These are phyloP conservation scores for Sarcophaga rosellei DNA, from an alignment of 2,888 invertebrate species.

Conservation along the genomic window DNA sequence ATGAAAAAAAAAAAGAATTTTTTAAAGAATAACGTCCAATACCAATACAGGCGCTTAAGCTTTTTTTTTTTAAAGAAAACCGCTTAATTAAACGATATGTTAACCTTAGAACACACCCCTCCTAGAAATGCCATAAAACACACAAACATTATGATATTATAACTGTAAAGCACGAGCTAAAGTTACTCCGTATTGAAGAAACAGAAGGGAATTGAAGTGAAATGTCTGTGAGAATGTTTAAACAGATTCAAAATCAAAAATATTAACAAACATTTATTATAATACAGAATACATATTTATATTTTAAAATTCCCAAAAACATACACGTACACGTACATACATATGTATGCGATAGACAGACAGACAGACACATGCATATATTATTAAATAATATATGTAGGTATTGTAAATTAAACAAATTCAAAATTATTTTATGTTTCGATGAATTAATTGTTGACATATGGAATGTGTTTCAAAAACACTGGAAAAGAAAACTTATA, in stretches of 20 bases:
- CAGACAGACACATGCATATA: not conserved
- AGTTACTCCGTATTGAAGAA: slow-evolving; percentile 46
- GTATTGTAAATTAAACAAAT: slow-evolving; percentile 47
- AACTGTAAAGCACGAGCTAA: not conserved
- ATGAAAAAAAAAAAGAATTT: slow-evolving; percentile 14
- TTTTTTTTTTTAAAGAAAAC: slow-evolving; percentile 34
- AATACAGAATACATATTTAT: not conserved
- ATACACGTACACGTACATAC: not conserved
- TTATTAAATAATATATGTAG: slow-evolving; percentile 58
- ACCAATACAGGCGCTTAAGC: slow-evolving; percentile 27
- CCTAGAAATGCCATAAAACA: not conserved
- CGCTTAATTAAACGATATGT: slow-evolving; percentile 30
- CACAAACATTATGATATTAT: not conserved
- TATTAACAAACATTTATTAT: not conserved
- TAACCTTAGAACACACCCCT: slow-evolving; percentile 4
- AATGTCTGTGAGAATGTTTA: slow-evolving; percentile 13
- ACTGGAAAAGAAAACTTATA: not conserved
- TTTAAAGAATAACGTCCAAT: slow-evolving; percentile 28
- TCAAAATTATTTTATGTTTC: slow-evolving; percentile 20
- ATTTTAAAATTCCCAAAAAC: slow-evolving; percentile 18
- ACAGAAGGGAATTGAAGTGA: slow-evolving; percentile 15
- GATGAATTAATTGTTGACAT: not conserved
- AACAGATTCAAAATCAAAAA: slow-evolving; percentile 14
- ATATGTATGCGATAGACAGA: not conserved
- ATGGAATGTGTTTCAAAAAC: slow-evolving; percentile 45